Base-by-base conservation (phyloP, 92 coral and sea anemone species). In the Diadumene lineata region DNA sequence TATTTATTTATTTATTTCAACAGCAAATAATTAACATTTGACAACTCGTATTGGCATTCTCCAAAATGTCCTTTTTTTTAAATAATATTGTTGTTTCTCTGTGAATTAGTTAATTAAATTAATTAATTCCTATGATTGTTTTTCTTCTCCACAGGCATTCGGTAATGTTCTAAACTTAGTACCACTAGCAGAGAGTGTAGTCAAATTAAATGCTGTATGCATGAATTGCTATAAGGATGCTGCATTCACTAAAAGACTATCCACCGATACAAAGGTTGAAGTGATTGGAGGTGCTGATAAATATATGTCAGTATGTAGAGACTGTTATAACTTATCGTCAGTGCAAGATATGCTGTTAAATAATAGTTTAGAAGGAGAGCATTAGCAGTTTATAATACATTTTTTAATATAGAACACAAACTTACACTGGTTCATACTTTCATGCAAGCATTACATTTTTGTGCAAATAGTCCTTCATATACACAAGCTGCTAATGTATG, bases 201-300 rank as follows among this genome's bases (percentile, higher is more conserved):
- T 96, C 70, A 96, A 96, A 77, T 88, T 96, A 15, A 96, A 84
- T 86, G 99, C 99, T 64, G 99, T 96, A 25, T 96, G 99, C 33
- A 96, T 96, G 99, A 90, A 96, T 72, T 96, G 99, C 61, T 96
- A 83, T 63, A 92, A 92, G 50, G 97, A 96, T 82, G 99, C 99
- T 1, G 92, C 99, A 11, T 96, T 96, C 66, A 92, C 99, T 18
- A 96, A 92, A 86, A 85, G 99, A 80, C 73, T 96, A 9, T 97
- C 97, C 4, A 46, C 46, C 18, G 97, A 96, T 51, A 92, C 82
- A 60, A 82, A 81, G 97, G 99, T 96, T 72, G 97, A 96, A 68
- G 90, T 96, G 7, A 96, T 96, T 50, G 99, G 99, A 38, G 99
- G 99, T 56, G 96, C 99, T 32, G 99, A 96, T 55, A 85, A 93